Conservation (phyloP, 2,113 vertebrate species). For the Chauna torquata region DNA sequence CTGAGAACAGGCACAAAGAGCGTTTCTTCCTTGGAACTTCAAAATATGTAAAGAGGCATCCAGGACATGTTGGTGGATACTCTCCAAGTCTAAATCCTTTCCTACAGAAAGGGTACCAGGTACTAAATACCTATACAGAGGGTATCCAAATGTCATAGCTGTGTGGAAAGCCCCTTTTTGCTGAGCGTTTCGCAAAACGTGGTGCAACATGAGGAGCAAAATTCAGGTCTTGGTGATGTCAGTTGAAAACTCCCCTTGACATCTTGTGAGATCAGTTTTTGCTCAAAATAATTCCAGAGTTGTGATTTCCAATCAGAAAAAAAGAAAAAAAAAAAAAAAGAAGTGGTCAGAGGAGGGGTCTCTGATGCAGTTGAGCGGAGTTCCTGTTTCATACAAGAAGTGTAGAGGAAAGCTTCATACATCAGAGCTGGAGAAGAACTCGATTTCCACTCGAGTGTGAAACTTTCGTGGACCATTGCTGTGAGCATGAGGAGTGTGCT, state of each 20-base stretch:
- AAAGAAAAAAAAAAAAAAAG: background rate
- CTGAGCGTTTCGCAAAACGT: background rate
- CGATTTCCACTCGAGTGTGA: background rate
- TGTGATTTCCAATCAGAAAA: background rate
- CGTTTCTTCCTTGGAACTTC: background rate
- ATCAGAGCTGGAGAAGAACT: background rate
- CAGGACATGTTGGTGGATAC: background rate
- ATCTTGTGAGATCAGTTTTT: background rate
- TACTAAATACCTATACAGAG: background rate
- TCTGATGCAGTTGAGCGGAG: background rate
- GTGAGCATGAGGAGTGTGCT: background rate
- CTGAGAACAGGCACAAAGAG: background rate
- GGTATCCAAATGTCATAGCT: background rate
- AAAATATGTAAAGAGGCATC: background rate
- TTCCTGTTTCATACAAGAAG: background rate
- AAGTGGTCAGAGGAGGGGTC: background rate
- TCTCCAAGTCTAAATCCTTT: background rate
- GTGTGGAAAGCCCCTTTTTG: background rate
- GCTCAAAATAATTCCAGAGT: background rate
- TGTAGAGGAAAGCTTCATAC: background rate
- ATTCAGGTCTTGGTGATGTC: background rate
- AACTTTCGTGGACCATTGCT: background rate
- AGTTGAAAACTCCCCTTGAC: background rate
- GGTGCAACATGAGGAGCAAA: background rate
- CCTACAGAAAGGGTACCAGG: too few species aligned